Base-by-base conservation (phyloP, 2,797 vertebrate species). In the Chaetophractus vellerosus region DNA sequence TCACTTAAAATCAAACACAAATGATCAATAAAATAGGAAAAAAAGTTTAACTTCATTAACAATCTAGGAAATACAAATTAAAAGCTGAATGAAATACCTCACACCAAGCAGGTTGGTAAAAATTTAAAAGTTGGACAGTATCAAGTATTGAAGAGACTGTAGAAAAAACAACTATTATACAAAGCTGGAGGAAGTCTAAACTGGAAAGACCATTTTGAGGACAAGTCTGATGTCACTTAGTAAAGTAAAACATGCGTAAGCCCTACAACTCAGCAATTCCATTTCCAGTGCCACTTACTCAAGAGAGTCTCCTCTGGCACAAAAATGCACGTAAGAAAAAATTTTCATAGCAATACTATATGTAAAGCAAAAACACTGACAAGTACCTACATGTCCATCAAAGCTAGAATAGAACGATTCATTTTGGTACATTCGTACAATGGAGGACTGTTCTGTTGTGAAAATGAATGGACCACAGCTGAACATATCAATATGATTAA, bases 1-100 rank as follows among this genome's bases (percentile, higher is more conserved):
- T 66, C 66, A 90, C 36, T 74, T 72, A 72, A 63, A 57, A 79
- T 85, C 33, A 72, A 85, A 66, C 5, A 85, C 64, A 79, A 76
- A 69, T 23, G 48, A 45, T 52, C 0, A 2, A 72, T 57, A 48
- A 48, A 80, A 57, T 15, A 38, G 9, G 63, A 89, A 68, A 63
- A 57, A 93, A 48, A 1, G 2, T 57, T 64, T 41, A 71, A 55
- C 3, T 16, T 85, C 81, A 36, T 48, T 48, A 85, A 3, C 36
- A 84, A 79, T 55, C 55, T 55, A 33, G 72, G 45, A 78, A 79
- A 94, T 71, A 5, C 2, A 7, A 79, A 90, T 36, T 28, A 45
- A 84, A 94, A 78, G 6, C 6, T 71, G 52, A 85, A 71, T 23
- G 64, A 85, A 64, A 71, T 45, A 55, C 23, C 80, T 55, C 18